A percentile compares a stretch with the other conserved stretches of the same genome.
phyloP scores from a whole-genome alignment of 2,888 invertebrate genomes.

The Thalpophila matura region DNA sequence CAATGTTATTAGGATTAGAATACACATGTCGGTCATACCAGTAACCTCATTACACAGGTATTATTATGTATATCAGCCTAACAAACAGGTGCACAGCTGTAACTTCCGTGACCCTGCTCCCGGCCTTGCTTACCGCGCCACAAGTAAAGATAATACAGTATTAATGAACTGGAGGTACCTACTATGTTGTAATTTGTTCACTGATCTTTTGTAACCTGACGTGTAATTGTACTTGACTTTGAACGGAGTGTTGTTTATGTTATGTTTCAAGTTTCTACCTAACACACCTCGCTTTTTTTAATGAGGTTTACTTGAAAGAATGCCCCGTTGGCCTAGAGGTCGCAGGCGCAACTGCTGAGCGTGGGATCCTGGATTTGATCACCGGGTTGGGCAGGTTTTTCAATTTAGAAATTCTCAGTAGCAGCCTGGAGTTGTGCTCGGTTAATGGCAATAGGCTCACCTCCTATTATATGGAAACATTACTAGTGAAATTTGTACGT shows the following conservation, averaged over 20 bases:
- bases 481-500: too few relatives aligned
- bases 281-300: conserved; percentile 1
- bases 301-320: neutral
- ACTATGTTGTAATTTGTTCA: conserved; percentile 36
- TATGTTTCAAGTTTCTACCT: conserved; percentile 6
- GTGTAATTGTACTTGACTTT: conserved; percentile 42
- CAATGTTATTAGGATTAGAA: conserved; percentile 9
- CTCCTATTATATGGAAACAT: too few relatives aligned
- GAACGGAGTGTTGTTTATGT: conserved; percentile 5
- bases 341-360: too few relatives aligned
- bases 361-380: too few relatives aligned
- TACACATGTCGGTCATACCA: conserved; percentile 3
- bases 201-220: conserved; percentile 53
- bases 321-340: too few relatives aligned
- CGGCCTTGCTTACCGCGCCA: conserved; percentile 30
- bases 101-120: conserved; percentile 37
- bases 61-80: too few relatives aligned
- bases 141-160: conserved; percentile 15
- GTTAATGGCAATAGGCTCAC: too few relatives aligned
- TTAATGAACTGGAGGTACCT: conserved; percentile 26
- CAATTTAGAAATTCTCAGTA: too few relatives aligned
- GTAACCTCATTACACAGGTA: neutral
- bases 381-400: too few relatives aligned
- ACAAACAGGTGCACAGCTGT: conserved; percentile 6
- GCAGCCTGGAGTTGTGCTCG: too few relatives aligned